Evolutionary conservation across 2,888 invertebrate species (phyloP).

Genomic region (Leptinotarsa peninsularis): DNA sequence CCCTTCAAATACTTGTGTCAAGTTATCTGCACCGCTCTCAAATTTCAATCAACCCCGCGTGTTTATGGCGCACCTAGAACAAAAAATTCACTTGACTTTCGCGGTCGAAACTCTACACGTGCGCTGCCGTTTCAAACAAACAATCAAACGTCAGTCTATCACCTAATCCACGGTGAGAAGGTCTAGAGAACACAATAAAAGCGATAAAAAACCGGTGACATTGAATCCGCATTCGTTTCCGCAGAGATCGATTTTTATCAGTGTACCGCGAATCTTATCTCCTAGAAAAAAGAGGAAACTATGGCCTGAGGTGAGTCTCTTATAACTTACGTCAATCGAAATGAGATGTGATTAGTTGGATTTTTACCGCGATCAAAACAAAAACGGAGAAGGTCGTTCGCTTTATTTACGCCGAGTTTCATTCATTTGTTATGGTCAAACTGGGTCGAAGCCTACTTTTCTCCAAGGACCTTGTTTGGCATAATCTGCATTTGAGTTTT

Average conservation of each 20-base stretch:
- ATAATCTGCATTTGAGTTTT: not conserved
- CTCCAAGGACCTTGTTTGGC: not conserved
- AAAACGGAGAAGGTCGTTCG: slow-evolving; percentile 16
- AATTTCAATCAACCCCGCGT: not conserved
- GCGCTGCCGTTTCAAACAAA: slow-evolving; percentile 38
- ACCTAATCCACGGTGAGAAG: slow-evolving; percentile 31
- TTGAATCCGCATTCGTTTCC: slow-evolving; percentile 29
- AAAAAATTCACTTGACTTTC: slow-evolving; percentile 17
- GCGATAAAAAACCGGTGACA: slow-evolving; percentile 24
- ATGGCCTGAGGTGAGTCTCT: slow-evolving; percentile 13
- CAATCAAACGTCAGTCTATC: slow-evolving; percentile 40
- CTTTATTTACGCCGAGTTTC: slow-evolving; percentile 9
- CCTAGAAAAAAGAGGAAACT: not conserved
- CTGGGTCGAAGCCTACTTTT: slow-evolving; percentile 10
- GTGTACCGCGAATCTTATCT: not conserved
- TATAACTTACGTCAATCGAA: not conserved
- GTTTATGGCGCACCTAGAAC: not conserved
- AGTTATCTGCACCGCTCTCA: not conserved
- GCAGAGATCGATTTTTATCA: slow-evolving; percentile 21
- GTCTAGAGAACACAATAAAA: slow-evolving; percentile 9
- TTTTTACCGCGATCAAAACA: not conserved
- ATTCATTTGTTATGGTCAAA: not conserved
- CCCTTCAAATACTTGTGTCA: too few species aligned
- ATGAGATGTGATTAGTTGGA: not conserved
- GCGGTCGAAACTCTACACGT: slow-evolving; percentile 42